A percentile compares a stretch with the other conserved stretches of the same genome.
Evolutionary conservation across 37 sponge, comb jelly and placozoan species (phyloP).

Genomic region (Lycopodina hypogea): DNA sequence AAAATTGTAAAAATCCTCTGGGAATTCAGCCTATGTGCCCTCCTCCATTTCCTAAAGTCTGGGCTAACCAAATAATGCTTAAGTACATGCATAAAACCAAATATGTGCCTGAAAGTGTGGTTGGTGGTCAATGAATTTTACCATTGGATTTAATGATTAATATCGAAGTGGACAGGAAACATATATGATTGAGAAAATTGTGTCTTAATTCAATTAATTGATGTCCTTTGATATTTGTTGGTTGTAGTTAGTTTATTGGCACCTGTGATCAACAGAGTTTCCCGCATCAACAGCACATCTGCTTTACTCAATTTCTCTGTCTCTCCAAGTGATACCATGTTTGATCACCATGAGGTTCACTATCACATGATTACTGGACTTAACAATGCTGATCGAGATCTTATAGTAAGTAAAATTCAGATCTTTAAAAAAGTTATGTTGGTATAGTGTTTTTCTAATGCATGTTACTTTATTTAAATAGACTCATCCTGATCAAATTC

Average conservation of each 20-base stretch:
- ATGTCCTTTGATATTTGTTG: not conserved
- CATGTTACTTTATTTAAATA: not conserved
- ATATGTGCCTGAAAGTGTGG: no score
- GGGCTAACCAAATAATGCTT: no score
- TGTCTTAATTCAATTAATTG: not conserved
- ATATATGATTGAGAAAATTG: no score
- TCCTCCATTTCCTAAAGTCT: no score
- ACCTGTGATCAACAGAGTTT: not conserved
- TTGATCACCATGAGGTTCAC: not conserved
- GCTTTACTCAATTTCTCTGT: not conserved
- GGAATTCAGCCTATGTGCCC: no score
- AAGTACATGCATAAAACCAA: no score
- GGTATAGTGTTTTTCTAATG: no score
- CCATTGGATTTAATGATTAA: no score
- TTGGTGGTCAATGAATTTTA: no score
- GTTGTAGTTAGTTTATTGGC: not conserved
- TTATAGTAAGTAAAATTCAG: not conserved
- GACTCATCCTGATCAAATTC: not conserved
- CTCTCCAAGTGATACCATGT: constrained; percentile 1
- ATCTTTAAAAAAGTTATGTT: no score
- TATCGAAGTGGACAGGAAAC: no score
- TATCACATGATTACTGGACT: not conserved
- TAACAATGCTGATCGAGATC: not conserved
- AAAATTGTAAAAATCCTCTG: no score
- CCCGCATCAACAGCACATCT: not conserved